phyloP scores from a whole-genome alignment of 2,113 vertebrate genomes.

The Gopherus evgoodei region DNA sequence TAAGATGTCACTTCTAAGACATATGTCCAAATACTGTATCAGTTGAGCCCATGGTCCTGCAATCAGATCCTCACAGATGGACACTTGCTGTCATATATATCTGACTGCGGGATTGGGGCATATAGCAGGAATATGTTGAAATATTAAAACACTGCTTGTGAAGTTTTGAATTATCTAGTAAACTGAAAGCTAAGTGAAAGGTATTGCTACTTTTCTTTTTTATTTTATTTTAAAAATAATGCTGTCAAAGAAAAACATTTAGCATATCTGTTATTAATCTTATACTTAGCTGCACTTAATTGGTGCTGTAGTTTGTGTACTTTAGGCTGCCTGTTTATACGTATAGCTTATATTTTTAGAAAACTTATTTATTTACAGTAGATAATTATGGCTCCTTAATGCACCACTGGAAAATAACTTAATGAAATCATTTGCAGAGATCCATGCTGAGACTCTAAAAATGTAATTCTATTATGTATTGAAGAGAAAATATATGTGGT shows the following conservation, averaged over 20 bases:
- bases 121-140: background rate
- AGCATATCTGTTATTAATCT: background rate
- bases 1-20: background rate
- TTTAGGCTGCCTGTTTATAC: background rate
- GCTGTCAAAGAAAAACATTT: background rate
- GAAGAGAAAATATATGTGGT: background rate
- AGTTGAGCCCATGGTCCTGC: background rate
- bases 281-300: background rate
- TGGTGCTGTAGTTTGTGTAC: background rate
- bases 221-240: background rate
- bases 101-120: background rate
- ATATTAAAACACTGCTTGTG: background rate
- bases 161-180: background rate
- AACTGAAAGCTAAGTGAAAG: background rate
- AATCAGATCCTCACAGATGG: background rate
- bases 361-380: background rate
- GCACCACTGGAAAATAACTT: background rate
- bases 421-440: background rate
- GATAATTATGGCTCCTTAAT: background rate
- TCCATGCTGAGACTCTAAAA: background rate
- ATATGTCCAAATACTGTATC: background rate
- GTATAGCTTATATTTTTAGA: background rate
- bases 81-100: background rate
- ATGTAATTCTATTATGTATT: background rate
- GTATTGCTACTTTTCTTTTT: background rate